Percentiles rank a stretch among this genome's conserved stretches.
Evolutionary conservation across 2,113 vertebrate genomes (phyloP).

Genomic region (Trematocara marginatum): DNA sequence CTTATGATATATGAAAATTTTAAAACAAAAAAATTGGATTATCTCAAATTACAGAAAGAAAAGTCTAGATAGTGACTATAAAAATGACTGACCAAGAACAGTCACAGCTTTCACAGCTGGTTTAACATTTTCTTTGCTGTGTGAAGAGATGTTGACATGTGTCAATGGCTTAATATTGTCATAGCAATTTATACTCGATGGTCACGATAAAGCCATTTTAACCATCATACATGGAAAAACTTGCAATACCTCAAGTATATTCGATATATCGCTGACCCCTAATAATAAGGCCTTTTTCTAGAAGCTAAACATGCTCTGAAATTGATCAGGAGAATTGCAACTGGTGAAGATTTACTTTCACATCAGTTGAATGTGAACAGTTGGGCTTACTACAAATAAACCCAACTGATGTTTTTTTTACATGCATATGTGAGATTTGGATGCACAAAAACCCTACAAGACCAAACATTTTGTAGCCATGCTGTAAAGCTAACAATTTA

Average conservation of each 20-base stretch:
- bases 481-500: neutral
- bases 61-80: neutral
- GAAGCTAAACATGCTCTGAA: neutral
- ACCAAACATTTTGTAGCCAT: neutral
- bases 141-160: neutral
- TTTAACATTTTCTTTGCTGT: neutral
- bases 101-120: neutral
- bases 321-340: neutral
- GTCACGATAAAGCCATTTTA: neutral
- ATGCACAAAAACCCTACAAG: neutral
- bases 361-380: neutral
- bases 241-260: neutral
- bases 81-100: neutral
- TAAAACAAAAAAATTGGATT: neutral
- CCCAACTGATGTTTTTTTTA: neutral
- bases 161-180: neutral
- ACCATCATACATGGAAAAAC: fast-evolving
- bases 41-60: neutral
- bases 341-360: neutral
- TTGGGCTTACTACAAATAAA: neutral
- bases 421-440: fast-evolving
- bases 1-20: neutral
- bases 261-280: fast-evolving
- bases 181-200: neutral
- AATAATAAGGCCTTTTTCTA: neutral